Percentiles rank a stretch among this genome's conserved stretches.
phyloP scores from a whole-genome alignment of 53 echinoderm and acorn worm species.

The Mesocentrotus franciscanus region DNA sequence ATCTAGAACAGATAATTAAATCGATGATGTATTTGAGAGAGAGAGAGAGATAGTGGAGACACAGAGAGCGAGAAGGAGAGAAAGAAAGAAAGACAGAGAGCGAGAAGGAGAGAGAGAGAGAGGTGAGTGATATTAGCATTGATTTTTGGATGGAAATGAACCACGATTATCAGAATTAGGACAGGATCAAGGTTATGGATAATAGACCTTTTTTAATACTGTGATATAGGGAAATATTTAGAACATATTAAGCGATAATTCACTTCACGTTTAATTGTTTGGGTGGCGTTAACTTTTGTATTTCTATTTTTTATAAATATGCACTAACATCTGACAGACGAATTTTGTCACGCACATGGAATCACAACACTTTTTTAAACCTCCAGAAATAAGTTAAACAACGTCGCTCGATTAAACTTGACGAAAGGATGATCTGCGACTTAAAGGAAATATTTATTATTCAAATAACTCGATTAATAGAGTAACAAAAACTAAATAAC shows the following conservation, averaged over 20 bases:
- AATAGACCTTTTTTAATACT: background rate
- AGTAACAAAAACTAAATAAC: too few species aligned
- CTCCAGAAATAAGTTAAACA: too few species aligned
- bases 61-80: background rate
- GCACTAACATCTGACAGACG: too few species aligned
- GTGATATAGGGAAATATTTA: too few species aligned
- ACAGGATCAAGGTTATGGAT: background rate
- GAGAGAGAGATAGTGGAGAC: background rate
- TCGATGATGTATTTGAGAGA: background rate
- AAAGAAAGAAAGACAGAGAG: background rate
- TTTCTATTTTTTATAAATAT: too few species aligned
- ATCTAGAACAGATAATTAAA: constrained; percentile 26
- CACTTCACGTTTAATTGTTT: background rate
- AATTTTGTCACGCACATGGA: too few species aligned
- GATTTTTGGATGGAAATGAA: background rate
- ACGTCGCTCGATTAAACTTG: too few species aligned
- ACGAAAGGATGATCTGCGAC: too few species aligned
- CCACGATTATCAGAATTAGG: background rate
- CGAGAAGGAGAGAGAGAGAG: constrained; percentile 21
- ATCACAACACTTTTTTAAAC: too few species aligned
- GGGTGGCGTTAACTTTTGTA: too few species aligned
- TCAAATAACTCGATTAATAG: too few species aligned
- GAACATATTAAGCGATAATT: background rate
- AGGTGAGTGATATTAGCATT: background rate
- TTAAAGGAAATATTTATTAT: too few species aligned